Evolutionary conservation across 1,140 invertebrate genomes (phyloP).

Genomic region (Chlorops oryzae): DNA sequence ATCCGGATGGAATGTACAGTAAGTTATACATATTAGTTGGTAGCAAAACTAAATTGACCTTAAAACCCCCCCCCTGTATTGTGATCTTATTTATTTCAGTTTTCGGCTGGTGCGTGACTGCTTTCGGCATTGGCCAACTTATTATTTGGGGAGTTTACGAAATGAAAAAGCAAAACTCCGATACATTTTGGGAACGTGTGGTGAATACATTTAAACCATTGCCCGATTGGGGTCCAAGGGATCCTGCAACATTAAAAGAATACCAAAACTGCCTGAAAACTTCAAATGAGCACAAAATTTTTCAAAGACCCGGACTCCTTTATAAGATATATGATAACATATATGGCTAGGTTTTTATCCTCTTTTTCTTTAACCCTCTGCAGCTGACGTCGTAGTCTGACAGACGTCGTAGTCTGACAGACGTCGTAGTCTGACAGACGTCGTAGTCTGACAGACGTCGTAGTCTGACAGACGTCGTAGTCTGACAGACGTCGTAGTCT

Average conservation of each 20-base stretch:
- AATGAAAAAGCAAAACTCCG: conserved; percentile 23
- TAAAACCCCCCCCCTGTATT: no score
- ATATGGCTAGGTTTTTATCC: conserved; percentile 43
- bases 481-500: no score
- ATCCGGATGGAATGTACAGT: no score
- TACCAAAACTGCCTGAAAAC: conserved; percentile 32
- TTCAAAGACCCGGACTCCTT: conserved; percentile 32
- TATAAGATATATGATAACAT: conserved; percentile 46
- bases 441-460: no score
- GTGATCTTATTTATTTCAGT: conserved; percentile 43
- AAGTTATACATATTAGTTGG: no score
- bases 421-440: no score
- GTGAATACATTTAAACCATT: conserved; percentile 48
- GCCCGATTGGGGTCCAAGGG: conserved; percentile 53
- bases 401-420: no score
- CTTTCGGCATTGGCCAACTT: conserved; percentile 54
- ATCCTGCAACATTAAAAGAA: conserved; percentile 33
- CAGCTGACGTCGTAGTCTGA: no score
- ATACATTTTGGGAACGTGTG: conserved; percentile 47
- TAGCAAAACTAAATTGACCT: no score
- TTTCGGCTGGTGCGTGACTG: conserved; percentile 55
- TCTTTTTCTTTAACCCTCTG: no score
- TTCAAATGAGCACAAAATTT: conserved; percentile 24
- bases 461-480: no score
- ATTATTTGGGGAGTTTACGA: conserved; percentile 53